phyloP scores from a whole-genome alignment of 1,140 invertebrate genomes.

The fruit fly (Drosophila melanogaster) region Release_6_plus_ISO1_MT NT_037436.4:5179501-5180000 shows the following conservation, averaged over 20 bases:
- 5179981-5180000: not conserved
- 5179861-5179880: constrained; percentile 1
- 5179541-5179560: constrained; percentile 6
- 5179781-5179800: constrained; percentile 11
- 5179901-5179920: not conserved
- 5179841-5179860: constrained; percentile 3
- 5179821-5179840: not conserved
- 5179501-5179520: constrained; percentile 46
- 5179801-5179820: not conserved
- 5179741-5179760: constrained; percentile 22
- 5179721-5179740: constrained; percentile 27
- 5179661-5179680: constrained; percentile 1
- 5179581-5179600: constrained; percentile 50
- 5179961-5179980: not conserved
- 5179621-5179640: constrained; percentile 10
- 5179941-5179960: not conserved
- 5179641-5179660: not conserved
- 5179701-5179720: constrained; percentile 37
- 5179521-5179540: constrained; percentile 26
- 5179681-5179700: constrained; percentile 34
- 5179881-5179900: not conserved
- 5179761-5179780: constrained; percentile 40
- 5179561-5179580: constrained; percentile 8
- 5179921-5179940: not conserved
- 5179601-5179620: constrained; percentile 24